Evolutionary conservation across 2,888 invertebrate genomes (phyloP).

Genomic region (Caenorhabditis afra): DNA sequence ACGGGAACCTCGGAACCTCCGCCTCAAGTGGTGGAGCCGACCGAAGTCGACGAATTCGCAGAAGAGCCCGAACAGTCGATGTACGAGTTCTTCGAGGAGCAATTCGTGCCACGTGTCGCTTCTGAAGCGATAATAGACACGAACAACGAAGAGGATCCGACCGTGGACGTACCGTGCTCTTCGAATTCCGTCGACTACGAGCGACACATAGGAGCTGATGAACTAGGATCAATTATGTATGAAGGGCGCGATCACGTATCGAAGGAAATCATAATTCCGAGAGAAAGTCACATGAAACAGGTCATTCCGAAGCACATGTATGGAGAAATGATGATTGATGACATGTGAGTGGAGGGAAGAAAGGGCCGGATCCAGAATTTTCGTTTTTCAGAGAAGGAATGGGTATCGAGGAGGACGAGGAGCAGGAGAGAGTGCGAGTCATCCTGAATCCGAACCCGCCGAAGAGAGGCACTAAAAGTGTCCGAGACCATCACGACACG

Average conservation of each 20-base stretch:
- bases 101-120: conserved; percentile 17
- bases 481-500: conserved; percentile 29
- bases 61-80: background rate
- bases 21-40: no score
- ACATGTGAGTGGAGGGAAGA: conserved; percentile 25
- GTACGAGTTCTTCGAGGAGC: conserved; percentile 23
- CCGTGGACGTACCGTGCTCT: background rate
- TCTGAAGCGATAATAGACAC: conserved; percentile 1
- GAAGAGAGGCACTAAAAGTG: conserved; percentile 48
- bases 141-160: background rate
- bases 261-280: background rate
- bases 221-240: conserved; percentile 9
- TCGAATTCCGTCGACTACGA: conserved; percentile 1
- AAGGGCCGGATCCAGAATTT: background rate
- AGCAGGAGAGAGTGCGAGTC: conserved; percentile 48
- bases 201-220: no score
- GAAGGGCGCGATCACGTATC: conserved; percentile 7
- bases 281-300: background rate
- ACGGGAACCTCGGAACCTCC: background rate
- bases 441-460: conserved; percentile 63
- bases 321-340: conserved; percentile 42
- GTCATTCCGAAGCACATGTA: conserved; percentile 34
- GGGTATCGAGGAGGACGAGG: conserved; percentile 33
- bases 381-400: conserved; percentile 9
- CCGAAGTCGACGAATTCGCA: background rate